Conservation (phyloP, 1,140 invertebrate species). For the Drosophila seguyi region DNA sequence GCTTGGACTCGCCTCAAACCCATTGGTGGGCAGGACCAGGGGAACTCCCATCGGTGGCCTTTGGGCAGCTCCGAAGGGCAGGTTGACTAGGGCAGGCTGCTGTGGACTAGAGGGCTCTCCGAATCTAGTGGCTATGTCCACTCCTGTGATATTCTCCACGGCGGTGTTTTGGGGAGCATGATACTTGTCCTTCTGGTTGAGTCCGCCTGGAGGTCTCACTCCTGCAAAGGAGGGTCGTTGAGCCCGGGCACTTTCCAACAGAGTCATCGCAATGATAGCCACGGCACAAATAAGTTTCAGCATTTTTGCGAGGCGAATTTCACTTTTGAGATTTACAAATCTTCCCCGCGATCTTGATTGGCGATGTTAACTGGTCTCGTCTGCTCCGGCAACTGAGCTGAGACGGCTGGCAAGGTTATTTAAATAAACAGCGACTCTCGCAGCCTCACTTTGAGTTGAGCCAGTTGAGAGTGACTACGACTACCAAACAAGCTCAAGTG, state of each 20-base stretch:
- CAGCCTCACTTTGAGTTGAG: conserved; percentile 30
- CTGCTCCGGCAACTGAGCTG: conserved; percentile 50
- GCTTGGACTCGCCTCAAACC: conserved; percentile 10
- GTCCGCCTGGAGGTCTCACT: conserved; percentile 69
- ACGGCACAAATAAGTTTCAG: conserved; percentile 22
- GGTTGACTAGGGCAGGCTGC: conserved; percentile 16
- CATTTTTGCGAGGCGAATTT: conserved; percentile 48
- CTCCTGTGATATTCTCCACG: conserved; percentile 63
- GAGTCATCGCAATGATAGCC: conserved; percentile 25
- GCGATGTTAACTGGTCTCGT: conserved; percentile 20
- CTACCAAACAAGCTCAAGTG: conserved; percentile 21
- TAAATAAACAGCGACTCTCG: conserved; percentile 62
- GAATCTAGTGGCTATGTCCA: conserved; percentile 68
- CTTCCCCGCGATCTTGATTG: conserved; percentile 5
- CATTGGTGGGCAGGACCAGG: conserved; percentile 52
- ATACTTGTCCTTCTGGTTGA: conserved; percentile 80
- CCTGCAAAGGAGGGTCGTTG: conserved; percentile 81
- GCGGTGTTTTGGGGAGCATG: conserved; percentile 62
- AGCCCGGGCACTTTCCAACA: conserved; percentile 46
- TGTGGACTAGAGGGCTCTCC: conserved; percentile 39
- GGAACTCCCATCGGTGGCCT: conserved; percentile 73
- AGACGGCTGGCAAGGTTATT: conserved; percentile 48
- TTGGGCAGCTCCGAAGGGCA: conserved; percentile 67
- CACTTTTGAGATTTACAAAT: conserved; percentile 22
- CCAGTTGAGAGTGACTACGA: neutral